phyloP scores from a whole-genome alignment of 2,113 vertebrate genomes.

The Geococcyx californianus region DNA sequence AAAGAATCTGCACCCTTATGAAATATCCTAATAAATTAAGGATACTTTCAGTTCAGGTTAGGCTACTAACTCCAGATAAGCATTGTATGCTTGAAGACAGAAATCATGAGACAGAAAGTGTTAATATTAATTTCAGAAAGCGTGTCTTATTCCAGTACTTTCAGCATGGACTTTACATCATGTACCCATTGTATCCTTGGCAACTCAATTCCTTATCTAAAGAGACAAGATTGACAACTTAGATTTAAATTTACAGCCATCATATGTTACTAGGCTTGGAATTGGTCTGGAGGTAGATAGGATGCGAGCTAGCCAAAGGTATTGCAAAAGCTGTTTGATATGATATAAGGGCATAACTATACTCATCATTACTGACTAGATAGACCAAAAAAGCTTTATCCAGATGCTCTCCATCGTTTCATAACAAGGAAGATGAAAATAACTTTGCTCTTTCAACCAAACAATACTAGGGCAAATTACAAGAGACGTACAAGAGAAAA shows the following conservation, averaged over 20 bases:
- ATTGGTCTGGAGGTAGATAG: not conserved
- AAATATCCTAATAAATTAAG: not conserved
- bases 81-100: not conserved
- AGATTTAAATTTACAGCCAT: constrained; percentile 45
- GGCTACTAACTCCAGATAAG: not conserved
- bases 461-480: not conserved
- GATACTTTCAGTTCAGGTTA: not conserved
- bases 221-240: constrained; percentile 38
- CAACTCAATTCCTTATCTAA: constrained; percentile 41
- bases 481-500: not conserved
- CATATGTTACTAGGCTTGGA: not conserved
- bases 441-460: not conserved
- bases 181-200: constrained; percentile 48
- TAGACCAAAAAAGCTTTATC: not conserved
- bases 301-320: not conserved
- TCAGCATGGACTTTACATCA: constrained; percentile 47
- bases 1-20: not conserved
- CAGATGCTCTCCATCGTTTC: not conserved
- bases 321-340: not conserved
- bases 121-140: constrained; percentile 25
- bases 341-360: not conserved
- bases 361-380: not conserved
- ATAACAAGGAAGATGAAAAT: not conserved
- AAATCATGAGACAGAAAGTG: not conserved
- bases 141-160: constrained; percentile 16